Base-by-base conservation (phyloP, 2,888 invertebrate genomes). In the Hipparchia semele region DNA sequence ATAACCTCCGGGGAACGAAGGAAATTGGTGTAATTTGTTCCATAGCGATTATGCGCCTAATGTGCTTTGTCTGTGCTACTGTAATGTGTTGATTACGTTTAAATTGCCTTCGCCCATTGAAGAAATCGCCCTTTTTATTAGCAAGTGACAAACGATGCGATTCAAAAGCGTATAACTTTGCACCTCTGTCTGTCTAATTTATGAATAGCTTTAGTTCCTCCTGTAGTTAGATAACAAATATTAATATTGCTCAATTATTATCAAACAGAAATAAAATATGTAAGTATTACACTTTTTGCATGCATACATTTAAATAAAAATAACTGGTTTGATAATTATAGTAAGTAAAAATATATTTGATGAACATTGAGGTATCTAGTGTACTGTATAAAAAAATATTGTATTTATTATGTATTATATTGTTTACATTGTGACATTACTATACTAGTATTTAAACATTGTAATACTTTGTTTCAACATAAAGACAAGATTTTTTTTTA, bases 11-110 rank as follows among this genome's bases (percentile, higher is more conserved):
- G 80, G 77, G 78, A 70, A 66, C 77, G 70, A 72, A 84, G 85
- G 83, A 88, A 85, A 87, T 86, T 85, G 84, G 82, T 73, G 86
- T 84, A 89, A 88, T 90, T 90, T 86, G 81, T 86, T 85, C 83
- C 84, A 86, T 86, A 86, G 85, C 82, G 81, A 86, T 85, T 86
- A 86, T 83, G 83, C 83, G 84, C 69, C 77, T 86, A 88, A 85
- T 86, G 86, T 78, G 78, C 83, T 87, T 86, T 86, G 84, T 88
- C 84, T 83, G 83, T 82, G 80, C 76, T 77, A 79, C 79, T 75
- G 62, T 81, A 84, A 83, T 73, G 70, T 79, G 73, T 78, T 87
- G 87, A 90, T 90, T 88, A 87, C 87, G 69, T 88, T 90, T 86
- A 89, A 88, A 90, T 90, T 90, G 88, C 83, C 79, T 84, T 83